Base-by-base conservation (phyloP, 1,140 invertebrate genomes). In the Drosophila ercepeae region DNA sequence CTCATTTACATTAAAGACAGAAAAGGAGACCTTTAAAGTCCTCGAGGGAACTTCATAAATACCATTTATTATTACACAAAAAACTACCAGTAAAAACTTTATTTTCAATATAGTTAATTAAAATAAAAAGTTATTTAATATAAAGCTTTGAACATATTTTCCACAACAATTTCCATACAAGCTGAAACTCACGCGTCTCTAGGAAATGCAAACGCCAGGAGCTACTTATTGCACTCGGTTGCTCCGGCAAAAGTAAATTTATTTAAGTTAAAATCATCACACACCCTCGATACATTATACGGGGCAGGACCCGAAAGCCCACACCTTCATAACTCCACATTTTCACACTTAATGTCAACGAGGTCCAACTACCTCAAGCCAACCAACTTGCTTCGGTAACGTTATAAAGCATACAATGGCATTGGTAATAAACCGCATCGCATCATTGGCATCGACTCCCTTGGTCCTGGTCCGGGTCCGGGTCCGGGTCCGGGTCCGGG, bases 351-450 rank as follows among this genome's bases (percentile, higher is more conserved):
- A 75, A 71, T 78, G 72, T 32, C 29, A 32, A 32, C 71, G 64
- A 75, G 49, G 13, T 32, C 58, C 29, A 32, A 32, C 3, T 45
- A 34, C 41, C 27, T 27, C 57, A 39, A 9, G 53, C 54, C 72
- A 71, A 67, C 67, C 75, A 72, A 71, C 75, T 75, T 78, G 75
- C 75, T 78, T 78, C 68, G 57, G 73, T 63, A 76, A 59, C 74
- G 64, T 63, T 74, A 72, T 78, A 76, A 78, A 78, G 76, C 76
- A 78, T 78, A 76, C 73, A 78, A 78, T 78, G 59, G 63, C 68
- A 78, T 77, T 78, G 69, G 76, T 77, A 76, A 78, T 78, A 78
- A 76, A 77, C 76, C 76, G 76, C 76, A 78, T 73, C 76, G 74
- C 76, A 69, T 78, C 76, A 78, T 76, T 78, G 76, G 53, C 76